Base-by-base conservation (phyloP, 2,888 invertebrate genomes). In the Adelphocoris suturalis region DNA sequence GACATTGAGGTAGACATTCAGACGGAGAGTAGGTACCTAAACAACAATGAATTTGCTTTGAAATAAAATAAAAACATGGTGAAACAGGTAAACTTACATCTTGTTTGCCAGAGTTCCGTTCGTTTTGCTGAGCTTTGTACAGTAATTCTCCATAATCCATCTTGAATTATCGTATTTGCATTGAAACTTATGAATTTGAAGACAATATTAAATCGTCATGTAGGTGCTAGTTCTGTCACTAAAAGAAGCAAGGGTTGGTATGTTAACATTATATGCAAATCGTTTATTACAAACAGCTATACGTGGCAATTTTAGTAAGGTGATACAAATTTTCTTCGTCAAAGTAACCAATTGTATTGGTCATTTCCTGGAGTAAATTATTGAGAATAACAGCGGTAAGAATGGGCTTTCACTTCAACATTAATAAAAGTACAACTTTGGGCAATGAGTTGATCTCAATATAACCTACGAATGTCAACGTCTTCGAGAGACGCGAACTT, bases 71-170 rank as follows among this genome's bases (percentile, higher is more conserved):
- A 37, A 4, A 37, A 37, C 7, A 4, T 37, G 2, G 37, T 37
- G 7, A 37, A 7, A 37, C 37, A 7, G 37, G 52, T 52, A 52
- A 52, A 89, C 90, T 92, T 92, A 93, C 93, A 92, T 93, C 93
- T 91, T 92, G 92, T 81, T 91, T 89, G 23, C 91, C 47, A 47
- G 91, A 91, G 84, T 93, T 93, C 68, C 92, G 93, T 91, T 94
- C 95, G 92, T 96, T 96, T 92, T 95, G 94, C 91, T 95, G 95
- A 0, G 96, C 96, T 85, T 94, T 95, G 92, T 95, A 94, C 90
- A 96, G 92, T 86, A 96, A 92, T 14, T 94, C 94, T 80, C 95
- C 95, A 92, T 96, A 96, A 94, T 96, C 95, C 96, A 96, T 93
- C 68, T 68, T 68, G 68, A 23, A 68, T 68, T 19, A 68, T 91